Conservation (phyloP, 2,113 vertebrate species). For the Hypomesus transpacificus region DNA sequence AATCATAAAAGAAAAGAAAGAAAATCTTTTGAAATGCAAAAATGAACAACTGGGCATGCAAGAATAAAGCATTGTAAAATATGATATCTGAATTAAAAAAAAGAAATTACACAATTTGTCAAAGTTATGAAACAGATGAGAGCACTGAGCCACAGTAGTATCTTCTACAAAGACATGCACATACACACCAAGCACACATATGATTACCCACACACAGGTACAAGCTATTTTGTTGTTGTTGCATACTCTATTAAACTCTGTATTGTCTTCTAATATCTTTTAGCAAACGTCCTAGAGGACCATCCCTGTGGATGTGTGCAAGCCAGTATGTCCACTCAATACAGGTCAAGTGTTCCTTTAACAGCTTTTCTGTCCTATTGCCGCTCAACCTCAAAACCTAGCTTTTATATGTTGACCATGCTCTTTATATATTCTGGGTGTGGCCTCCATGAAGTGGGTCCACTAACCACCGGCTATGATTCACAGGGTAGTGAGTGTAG, state of each 20-base stretch:
- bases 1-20: too few relatives aligned
- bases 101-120: too few relatives aligned
- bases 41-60: too few relatives aligned
- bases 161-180: too few relatives aligned
- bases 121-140: too few relatives aligned
- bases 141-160: too few relatives aligned
- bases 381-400: constrained; percentile 17
- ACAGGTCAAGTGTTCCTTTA: constrained; percentile 14
- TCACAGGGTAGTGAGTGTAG: constrained; percentile 11
- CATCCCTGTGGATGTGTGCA: not conserved
- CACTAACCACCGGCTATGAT: constrained; percentile 8
- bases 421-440: constrained; percentile 16
- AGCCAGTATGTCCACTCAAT: constrained; percentile 22
- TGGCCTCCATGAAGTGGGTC: constrained; percentile 9
- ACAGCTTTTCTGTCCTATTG: constrained; percentile 5
- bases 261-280: not conserved
- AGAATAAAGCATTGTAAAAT: too few relatives aligned
- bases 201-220: too few relatives aligned
- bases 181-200: too few relatives aligned
- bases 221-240: too few relatives aligned
- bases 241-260: not conserved
- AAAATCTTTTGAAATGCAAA: too few relatives aligned
- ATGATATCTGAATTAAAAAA: too few relatives aligned
- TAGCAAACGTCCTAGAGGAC: not conserved
- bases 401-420: constrained; percentile 12